These are phyloP conservation scores for Micrasema longulum DNA, from an alignment of 1,140 invertebrate genomes.

Conservation along the genomic window DNA sequence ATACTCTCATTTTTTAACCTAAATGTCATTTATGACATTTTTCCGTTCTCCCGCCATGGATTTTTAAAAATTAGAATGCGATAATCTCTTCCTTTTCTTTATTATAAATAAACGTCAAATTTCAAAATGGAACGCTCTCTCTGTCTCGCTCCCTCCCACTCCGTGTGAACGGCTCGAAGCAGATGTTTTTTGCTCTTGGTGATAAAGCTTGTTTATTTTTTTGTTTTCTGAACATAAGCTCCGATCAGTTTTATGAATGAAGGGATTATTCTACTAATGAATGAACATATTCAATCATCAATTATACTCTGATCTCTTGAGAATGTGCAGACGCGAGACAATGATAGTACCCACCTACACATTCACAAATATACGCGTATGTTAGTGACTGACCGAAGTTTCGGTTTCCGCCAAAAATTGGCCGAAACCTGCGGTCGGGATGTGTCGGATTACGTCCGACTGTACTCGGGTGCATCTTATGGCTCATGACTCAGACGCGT, in stretches of 20 bases:
- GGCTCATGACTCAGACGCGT: conserved; percentile 21
- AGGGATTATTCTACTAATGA: conserved; percentile 39
- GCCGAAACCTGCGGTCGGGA: no score
- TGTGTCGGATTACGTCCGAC: no score
- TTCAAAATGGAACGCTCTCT: conserved; percentile 14
- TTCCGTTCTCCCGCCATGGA: not conserved
- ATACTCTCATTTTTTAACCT: no score
- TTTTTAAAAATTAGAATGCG: conserved; percentile 26
- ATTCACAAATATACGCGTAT: no score
- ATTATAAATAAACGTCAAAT: conserved; percentile 35
- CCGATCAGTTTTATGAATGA: conserved; percentile 36
- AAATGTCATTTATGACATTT: conserved; percentile 7
- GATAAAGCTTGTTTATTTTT: not conserved
- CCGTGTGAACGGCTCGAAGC: conserved; percentile 31
- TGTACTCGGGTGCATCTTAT: no score
- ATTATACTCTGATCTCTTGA: conserved; percentile 35
- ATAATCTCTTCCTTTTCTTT: conserved; percentile 23
- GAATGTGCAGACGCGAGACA: conserved; percentile 14
- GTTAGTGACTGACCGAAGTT: no score
- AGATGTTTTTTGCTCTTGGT: conserved; percentile 25
- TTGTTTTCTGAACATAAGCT: conserved; percentile 18
- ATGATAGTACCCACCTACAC: not conserved
- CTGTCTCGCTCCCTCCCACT: no score
- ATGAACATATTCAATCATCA: conserved; percentile 42
- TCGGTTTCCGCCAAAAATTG: no score